These are phyloP conservation scores for Brotula barbata DNA, from an alignment of 2,797 vertebrate genomes.

Conservation along the genomic window DNA sequence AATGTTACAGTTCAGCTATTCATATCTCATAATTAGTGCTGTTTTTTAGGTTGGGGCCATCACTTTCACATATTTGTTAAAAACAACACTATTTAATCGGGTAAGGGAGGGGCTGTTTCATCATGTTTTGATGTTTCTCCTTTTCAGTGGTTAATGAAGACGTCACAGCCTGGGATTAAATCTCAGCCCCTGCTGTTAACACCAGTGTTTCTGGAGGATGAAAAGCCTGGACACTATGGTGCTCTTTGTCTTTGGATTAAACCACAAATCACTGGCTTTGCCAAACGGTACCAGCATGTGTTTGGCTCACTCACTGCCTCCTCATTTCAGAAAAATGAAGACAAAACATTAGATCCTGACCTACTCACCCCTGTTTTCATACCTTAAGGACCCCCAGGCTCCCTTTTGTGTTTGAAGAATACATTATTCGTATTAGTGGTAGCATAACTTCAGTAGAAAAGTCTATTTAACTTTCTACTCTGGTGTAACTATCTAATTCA, in stretches of 20 bases:
- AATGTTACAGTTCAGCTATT: neutral
- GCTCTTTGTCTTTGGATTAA: slow-evolving; percentile 79
- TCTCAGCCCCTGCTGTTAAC: slow-evolving; percentile 64
- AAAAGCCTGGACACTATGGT: slow-evolving; percentile 68
- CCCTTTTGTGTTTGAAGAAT: slow-evolving; percentile 54
- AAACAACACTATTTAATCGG: slow-evolving; percentile 47
- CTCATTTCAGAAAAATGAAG: slow-evolving; percentile 56
- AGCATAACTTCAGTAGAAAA: slow-evolving; percentile 42
- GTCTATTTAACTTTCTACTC: slow-evolving; percentile 36
- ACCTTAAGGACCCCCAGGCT: slow-evolving; percentile 31
- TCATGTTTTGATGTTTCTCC: slow-evolving; percentile 59
- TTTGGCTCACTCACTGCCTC: slow-evolving; percentile 36
- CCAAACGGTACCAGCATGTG: slow-evolving; percentile 56
- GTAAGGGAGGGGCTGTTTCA: slow-evolving; percentile 33
- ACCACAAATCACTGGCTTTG: slow-evolving; percentile 47
- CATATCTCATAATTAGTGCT: too few relatives aligned
- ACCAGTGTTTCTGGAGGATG: slow-evolving; percentile 61
- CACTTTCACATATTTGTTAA: slow-evolving; percentile 25
- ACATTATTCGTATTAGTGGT: slow-evolving; percentile 22
- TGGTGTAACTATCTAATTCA: slow-evolving; percentile 9
- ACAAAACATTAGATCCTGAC: slow-evolving; percentile 40
- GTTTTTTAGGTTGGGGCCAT: too few relatives aligned
- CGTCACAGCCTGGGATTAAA: slow-evolving; percentile 72
- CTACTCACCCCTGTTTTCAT: slow-evolving; percentile 37
- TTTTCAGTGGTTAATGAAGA: slow-evolving; percentile 62